phyloP scores from a whole-genome alignment of 35 echinoderm and acorn worm genomes.

The Ophiothrix spiculata region DNA sequence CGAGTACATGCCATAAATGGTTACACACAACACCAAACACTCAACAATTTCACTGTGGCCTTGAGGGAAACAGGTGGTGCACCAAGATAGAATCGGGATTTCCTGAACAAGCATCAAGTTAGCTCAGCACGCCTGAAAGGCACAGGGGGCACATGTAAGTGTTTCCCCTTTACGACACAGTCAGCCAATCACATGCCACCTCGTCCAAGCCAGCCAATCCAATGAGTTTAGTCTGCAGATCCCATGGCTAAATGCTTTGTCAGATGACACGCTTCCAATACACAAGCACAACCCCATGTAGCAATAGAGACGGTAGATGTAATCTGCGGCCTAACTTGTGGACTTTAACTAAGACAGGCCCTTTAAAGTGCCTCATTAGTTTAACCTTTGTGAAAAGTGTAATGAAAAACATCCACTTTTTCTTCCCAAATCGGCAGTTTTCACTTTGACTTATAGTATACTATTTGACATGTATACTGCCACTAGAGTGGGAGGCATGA shows the following conservation, averaged over 20 bases:
- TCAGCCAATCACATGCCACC: background rate
- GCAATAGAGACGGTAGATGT: background rate
- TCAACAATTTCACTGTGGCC: background rate
- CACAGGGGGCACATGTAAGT: background rate
- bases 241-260: background rate
- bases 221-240: background rate
- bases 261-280: too few relatives aligned
- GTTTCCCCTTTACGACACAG: background rate
- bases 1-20: too few relatives aligned
- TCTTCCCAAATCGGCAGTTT: background rate
- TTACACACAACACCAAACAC: background rate
- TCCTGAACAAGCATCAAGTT: slow-evolving; percentile 7
- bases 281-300: too few relatives aligned
- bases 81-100: background rate
- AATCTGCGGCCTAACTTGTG: background rate
- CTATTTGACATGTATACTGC: too few relatives aligned
- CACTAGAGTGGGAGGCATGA: too few relatives aligned
- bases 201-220: background rate
- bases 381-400: background rate
- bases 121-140: background rate
- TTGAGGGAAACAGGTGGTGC: background rate
- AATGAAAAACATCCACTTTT: slow-evolving; percentile 52
- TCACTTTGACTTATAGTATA: background rate
- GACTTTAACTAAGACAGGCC: background rate
- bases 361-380: background rate